Evolutionary conservation across 2,888 invertebrate species (phyloP), one percentile per base, ranked within the genome.

Genomic region (Torymus auratus): DNA sequence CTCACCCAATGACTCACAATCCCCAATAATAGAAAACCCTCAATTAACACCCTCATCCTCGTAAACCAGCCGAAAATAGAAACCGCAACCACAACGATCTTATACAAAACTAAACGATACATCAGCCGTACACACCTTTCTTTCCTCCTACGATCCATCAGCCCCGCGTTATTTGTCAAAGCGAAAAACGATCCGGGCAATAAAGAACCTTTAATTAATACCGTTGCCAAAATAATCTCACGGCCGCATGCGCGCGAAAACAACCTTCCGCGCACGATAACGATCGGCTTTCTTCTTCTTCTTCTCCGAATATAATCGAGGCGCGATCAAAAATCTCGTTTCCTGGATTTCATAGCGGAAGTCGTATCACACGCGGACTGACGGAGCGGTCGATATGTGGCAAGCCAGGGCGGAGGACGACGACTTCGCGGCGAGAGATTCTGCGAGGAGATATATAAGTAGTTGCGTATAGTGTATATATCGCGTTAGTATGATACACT

Each of bases 401-500:
- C 28, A 28, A 41, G 7, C 41, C 41, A 41, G 41, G 41, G 41
- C 41, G 41, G 41, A 41, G 41, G 41, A 41, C 28, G 14, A 23
- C n/a, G 11, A 58, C 62, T 61, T 53, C 12, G 64, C 52, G 52
- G 12, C 15, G 12, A 14, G 17, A 53, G 72, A 72, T 78, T 20
- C 56, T 65, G 14, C 4, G n/a, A 2, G n/a, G 20, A 72, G 68
- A 79, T 79, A 69, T 41, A 41, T 7, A n/a, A n/a, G n/a, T n/a
- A 41, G 7, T 7, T 41, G 7, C 7, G 41, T 10, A 1, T 3
- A 73, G 68, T 53, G 12, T 23, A 15, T 60, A 58, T 61, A n/a
- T 23, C 20, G 52, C 53, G 64, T 23, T 20, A 1, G 7, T n/a
- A 1, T 58, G 80, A 23, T 64, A 70, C 81, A 80, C 77, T 83